Conservation (phyloP, 1,140 invertebrate species). For the Triops cancriformis region DNA sequence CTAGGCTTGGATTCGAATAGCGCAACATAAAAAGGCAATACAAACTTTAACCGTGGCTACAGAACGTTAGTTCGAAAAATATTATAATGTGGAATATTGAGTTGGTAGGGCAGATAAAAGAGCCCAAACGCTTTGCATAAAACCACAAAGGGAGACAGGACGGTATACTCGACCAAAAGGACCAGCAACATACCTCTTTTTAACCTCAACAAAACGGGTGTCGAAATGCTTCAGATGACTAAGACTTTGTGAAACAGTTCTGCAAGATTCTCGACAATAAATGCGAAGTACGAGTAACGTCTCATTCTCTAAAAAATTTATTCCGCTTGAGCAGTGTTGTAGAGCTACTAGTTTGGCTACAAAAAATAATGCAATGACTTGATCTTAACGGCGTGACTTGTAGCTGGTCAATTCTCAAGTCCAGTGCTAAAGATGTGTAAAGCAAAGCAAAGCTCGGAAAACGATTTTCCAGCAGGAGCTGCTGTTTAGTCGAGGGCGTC, state of each 20-base stretch:
- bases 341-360: too few species aligned
- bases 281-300: too few species aligned
- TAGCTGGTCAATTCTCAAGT: too few species aligned
- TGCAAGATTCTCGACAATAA: too few species aligned
- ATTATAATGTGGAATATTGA: background rate
- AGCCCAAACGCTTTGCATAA: background rate
- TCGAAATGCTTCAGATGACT: too few species aligned
- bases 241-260: too few species aligned
- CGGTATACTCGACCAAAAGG: background rate
- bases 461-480: background rate
- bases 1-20: background rate
- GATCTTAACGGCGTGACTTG: too few species aligned
- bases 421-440: too few species aligned
- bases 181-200: background rate
- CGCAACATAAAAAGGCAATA: background rate
- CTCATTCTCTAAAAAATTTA: too few species aligned
- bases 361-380: too few species aligned
- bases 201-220: too few species aligned
- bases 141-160: background rate
- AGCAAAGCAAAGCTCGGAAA: background rate
- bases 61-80: background rate
- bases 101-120: background rate
- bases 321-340: too few species aligned
- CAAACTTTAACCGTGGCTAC: background rate
- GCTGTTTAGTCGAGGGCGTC: background rate